Evolutionary conservation across 2,797 vertebrate species (phyloP).

Genomic region (Kryptolebias ocellatus): DNA sequence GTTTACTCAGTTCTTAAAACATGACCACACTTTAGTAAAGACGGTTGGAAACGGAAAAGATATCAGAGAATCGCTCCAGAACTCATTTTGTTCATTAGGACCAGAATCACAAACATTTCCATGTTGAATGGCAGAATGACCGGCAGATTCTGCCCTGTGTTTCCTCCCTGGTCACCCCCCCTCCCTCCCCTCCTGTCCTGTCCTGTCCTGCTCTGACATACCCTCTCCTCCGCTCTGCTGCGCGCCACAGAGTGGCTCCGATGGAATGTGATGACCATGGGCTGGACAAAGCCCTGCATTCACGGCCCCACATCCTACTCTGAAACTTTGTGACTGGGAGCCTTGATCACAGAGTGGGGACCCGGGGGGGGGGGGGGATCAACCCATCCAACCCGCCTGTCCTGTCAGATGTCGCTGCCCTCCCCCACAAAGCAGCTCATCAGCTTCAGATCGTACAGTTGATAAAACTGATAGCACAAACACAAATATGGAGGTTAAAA

Average conservation of each 20-base stretch:
- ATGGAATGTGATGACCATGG: constrained; percentile 85
- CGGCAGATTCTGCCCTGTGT: constrained; percentile 12
- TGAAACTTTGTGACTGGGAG: constrained; percentile 66
- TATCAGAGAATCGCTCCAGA: neutral
- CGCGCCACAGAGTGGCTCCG: constrained; percentile 78
- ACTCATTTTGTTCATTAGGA: neutral
- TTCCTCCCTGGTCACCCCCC: constrained; percentile 29
- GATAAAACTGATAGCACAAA: neutral
- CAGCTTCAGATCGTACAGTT: neutral
- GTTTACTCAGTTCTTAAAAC: no score
- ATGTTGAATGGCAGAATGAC: constrained; percentile 9
- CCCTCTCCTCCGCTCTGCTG: constrained; percentile 77
- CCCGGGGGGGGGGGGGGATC: constrained; percentile 33
- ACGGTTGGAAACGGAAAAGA: neutral
- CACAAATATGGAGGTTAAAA: neutral
- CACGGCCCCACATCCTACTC: constrained; percentile 72
- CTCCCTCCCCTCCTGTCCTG: constrained; percentile 26
- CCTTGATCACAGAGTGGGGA: constrained; percentile 59
- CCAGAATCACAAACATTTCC: constrained; percentile 7
- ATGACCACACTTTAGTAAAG: no score
- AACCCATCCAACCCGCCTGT: constrained; percentile 49
- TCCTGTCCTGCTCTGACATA: constrained; percentile 55
- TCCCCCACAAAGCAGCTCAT: constrained; percentile 19
- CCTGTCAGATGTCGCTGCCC: constrained; percentile 46
- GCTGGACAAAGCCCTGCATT: constrained; percentile 81